Evolutionary conservation across 2,888 invertebrate genomes (phyloP), one percentile per base, ranked within the genome.

Genomic region (Oscheius sp.): DNA sequence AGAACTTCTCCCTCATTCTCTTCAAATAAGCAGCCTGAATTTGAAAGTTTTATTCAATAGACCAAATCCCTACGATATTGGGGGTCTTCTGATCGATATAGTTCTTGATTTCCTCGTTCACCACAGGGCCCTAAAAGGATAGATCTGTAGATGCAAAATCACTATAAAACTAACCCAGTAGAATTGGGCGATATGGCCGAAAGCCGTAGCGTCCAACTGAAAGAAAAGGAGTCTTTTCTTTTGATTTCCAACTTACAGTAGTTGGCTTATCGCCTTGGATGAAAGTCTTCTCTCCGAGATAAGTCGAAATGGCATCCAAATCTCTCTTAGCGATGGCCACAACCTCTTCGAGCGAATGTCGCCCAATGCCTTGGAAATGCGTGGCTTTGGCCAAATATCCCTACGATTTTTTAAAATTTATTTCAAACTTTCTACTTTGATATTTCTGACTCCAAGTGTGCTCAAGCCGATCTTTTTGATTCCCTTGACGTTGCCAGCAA

Each of bases 101-200:
- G 87, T 91, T 93, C 87, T 94, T 93, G 82, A 94, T 92, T 87
- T 95, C 90, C 64, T 92, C 91, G 89, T 93, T 92, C 87, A 93
- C 93, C 87, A 93, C 93, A 88, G 95, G 94, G 84, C 95, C 92
- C n/a, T n/a, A n/a, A n/a, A n/a, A n/a, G n/a, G n/a, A n/a, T n/a
- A n/a, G n/a, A n/a, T n/a, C n/a, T n/a, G n/a, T n/a, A n/a, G n/a
- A n/a, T n/a, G n/a, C n/a, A n/a, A n/a, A n/a, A n/a, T n/a, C n/a
- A n/a, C n/a, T n/a, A n/a, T n/a, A n/a, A n/a, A n/a, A n/a, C n/a
- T n/a, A n/a, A n/a, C n/a, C 90, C 92, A 95, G 87, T 93, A 91
- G 84, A 96, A 91, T 89, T 95, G 95, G 80, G 94, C 93, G 86
- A 96, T 90, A 87, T 94, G 92, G 34, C 95, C 92, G 89, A 96